phyloP scores from a whole-genome alignment of 2,113 vertebrate genomes.

The Seriola quinqueradiata region DNA sequence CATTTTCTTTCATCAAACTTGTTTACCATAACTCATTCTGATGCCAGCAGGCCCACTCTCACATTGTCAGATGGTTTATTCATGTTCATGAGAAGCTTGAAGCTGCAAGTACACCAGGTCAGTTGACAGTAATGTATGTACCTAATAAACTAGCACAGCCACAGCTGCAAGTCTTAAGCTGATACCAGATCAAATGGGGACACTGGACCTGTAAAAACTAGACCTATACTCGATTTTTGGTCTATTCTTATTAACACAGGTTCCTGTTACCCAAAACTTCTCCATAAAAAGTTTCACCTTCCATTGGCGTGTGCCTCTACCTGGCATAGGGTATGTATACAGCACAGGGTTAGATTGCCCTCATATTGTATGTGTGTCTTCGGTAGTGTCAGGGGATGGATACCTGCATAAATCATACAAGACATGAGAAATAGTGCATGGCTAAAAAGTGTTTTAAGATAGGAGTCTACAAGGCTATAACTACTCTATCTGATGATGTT shows the following conservation, averaged over 20 bases:
- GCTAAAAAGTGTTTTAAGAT: no score
- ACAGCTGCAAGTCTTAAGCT: slow-evolving; percentile 28
- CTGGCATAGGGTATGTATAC: not conserved
- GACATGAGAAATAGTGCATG: no score
- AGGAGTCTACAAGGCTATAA: not conserved
- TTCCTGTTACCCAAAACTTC: slow-evolving; percentile 2
- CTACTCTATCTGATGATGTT: not conserved
- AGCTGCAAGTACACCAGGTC: slow-evolving; percentile 33
- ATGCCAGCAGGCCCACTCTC: slow-evolving; percentile 18
- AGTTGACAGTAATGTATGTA: slow-evolving; percentile 67
- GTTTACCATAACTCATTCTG: slow-evolving; percentile 13
- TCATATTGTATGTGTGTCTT: no score
- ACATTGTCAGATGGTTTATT: slow-evolving; percentile 38
- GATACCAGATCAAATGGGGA: slow-evolving; percentile 48
- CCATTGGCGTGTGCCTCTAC: not conserved
- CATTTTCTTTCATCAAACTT: slow-evolving; percentile 7
- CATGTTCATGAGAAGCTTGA: slow-evolving; percentile 39
- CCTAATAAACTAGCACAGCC: slow-evolving; percentile 61
- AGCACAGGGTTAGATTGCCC: not conserved
- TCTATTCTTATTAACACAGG: slow-evolving; percentile 4
- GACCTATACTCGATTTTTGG: not conserved
- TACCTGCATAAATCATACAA: no score
- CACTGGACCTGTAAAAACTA: slow-evolving; percentile 48
- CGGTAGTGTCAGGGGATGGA: no score
- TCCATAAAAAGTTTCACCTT: not conserved